Base-by-base conservation (phyloP, 2,888 invertebrate species). In the Agriopis leucophaearia region DNA sequence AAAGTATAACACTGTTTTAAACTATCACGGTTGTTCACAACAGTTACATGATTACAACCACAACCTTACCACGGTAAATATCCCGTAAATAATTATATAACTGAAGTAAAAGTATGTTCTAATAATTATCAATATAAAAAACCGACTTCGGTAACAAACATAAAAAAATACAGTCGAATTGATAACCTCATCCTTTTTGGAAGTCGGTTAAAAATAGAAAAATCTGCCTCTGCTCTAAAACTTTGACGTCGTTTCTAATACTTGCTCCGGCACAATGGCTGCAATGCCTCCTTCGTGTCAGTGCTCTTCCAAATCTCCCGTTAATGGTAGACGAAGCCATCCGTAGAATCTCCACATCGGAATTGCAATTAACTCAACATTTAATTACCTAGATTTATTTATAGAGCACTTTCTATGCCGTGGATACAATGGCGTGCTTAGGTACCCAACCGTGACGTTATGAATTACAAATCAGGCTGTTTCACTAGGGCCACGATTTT, bases 391-490 rank as follows among this genome's bases (percentile, higher is more conserved):
- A 77, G 57, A 66, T 71, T 70, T 60, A 71, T 69, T 62, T 64
- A 72, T 74, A 63, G 74, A 78, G 74, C 68, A 75, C 78, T 79
- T 81, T 82, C 71, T 70, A 65, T 66, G 40, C 55, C 76, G 77
- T 70, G 64, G 36, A 66, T 63, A 74, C 74, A 79, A 78, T 76
- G 75, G 73, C 78, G 74, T 73, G 69, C 74, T 54, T 66, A 75
- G 79, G 79, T 74, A 80, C 73, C 87, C 76, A 78, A 80, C 77
- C 86, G 83, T 78, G 78, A 83, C 71, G 75, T 72, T 77, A 84
- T 84, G 84, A 87, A 88, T 86, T 83, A 83, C 81, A 84, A 85
- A 87, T 83, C 75, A 78, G 70, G 48, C 62, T 70, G 70, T 71
- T 69, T 74, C 74, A 77, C 74, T 66, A 74, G 66, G 52, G 70